phyloP scores from a whole-genome alignment of 2,888 invertebrate species.

The Andrena chrysosceles region DNA sequence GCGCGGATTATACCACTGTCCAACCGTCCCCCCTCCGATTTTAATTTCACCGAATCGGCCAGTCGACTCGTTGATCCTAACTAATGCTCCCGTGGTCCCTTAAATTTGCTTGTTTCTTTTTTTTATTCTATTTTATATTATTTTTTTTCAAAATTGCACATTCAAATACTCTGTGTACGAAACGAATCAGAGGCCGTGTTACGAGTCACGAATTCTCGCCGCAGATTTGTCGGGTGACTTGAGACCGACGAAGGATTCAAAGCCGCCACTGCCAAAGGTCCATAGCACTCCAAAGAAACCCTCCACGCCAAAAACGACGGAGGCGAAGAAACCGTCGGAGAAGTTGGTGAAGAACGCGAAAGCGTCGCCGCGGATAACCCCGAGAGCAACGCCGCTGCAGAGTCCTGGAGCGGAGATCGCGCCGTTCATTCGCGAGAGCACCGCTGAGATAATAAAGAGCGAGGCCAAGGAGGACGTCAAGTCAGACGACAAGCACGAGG shows the following conservation, averaged over 20 bases:
- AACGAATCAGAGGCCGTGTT: too few species aligned
- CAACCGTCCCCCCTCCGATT: neutral
- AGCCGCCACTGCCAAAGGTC: slow-evolving; percentile 88
- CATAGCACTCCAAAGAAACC: slow-evolving; percentile 85
- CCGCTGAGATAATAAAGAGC: slow-evolving; percentile 76
- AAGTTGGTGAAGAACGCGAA: slow-evolving; percentile 80
- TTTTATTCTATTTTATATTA: slow-evolving; percentile 17
- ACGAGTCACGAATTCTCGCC: neutral
- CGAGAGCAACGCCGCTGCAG: slow-evolving; percentile 87
- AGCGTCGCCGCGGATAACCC: slow-evolving; percentile 85
- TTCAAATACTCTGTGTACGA: slow-evolving; percentile 75
- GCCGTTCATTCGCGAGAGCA: slow-evolving; percentile 80
- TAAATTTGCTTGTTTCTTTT: slow-evolving; percentile 13
- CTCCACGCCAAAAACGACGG: slow-evolving; percentile 76
- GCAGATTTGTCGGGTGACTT: slow-evolving; percentile 80
- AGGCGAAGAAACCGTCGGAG: slow-evolving; percentile 78
- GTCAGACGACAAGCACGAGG: slow-evolving; percentile 75
- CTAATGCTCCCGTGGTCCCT: neutral
- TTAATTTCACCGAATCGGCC: neutral
- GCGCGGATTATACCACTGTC: neutral
- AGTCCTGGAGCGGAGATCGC: slow-evolving; percentile 86
- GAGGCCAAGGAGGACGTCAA: slow-evolving; percentile 75
- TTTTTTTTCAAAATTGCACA: slow-evolving; percentile 76
- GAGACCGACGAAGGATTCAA: slow-evolving; percentile 87
- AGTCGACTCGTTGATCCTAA: neutral